A percentile compares a stretch with the other conserved stretches of the same genome.
Evolutionary conservation across 2,797 vertebrate species (phyloP).

Genomic region (Vespertilio murinus): DNA sequence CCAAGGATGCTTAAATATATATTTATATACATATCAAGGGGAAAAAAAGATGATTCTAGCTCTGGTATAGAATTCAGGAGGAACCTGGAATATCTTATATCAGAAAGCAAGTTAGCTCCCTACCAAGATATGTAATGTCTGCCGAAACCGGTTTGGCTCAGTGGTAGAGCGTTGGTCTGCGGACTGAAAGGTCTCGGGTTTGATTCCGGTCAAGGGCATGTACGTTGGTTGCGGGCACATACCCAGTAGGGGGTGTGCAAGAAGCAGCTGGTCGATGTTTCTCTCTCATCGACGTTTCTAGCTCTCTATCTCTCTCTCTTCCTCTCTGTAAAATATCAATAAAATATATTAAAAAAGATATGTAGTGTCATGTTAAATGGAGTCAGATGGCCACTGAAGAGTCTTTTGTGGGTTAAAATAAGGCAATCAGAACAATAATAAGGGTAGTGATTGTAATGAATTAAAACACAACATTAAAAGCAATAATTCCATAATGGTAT

Average conservation of each 20-base stretch:
- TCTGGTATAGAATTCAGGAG: neutral
- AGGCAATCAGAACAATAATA: neutral
- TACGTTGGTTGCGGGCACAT: too few relatives aligned
- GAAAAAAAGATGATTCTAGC: neutral
- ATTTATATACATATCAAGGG: neutral
- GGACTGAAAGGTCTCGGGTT: too few relatives aligned
- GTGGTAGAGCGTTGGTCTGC: too few relatives aligned
- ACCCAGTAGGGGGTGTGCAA: too few relatives aligned
- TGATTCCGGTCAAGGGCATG: too few relatives aligned
- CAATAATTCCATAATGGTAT: neutral
- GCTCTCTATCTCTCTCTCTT: too few relatives aligned
- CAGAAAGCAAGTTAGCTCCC: neutral
- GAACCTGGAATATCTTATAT: neutral
- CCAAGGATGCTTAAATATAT: neutral
- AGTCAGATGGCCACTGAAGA: neutral
- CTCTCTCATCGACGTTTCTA: too few relatives aligned
- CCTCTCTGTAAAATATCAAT: too few relatives aligned
- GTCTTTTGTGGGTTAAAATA: neutral
- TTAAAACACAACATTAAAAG: neutral
- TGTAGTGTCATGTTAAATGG: neutral
- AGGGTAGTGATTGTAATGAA: neutral
- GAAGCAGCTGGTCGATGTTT: too few relatives aligned
- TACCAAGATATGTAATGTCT: neutral
- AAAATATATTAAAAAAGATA: too few relatives aligned
- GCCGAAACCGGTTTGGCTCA: too few relatives aligned